phyloP scores from a whole-genome alignment of 2,888 invertebrate species.

The Ectobius pallidus region DNA sequence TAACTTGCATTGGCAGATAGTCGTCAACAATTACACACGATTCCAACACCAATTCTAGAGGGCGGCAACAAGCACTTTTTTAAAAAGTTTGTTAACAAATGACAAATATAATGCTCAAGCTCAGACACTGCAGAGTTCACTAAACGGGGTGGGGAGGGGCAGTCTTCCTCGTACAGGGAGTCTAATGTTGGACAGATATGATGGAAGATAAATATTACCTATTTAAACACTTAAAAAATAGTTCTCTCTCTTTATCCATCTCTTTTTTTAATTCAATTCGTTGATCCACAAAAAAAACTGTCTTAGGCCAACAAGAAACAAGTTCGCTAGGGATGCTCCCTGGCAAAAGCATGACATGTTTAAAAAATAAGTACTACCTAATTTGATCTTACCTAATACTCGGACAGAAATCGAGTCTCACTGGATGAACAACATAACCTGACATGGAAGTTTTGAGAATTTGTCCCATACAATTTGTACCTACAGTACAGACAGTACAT shows the following conservation, averaged over 20 bases:
- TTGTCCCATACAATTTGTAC: too few relatives aligned
- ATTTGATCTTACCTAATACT: not conserved
- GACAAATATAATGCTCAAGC: slow-evolving; percentile 13
- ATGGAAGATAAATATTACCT: not conserved
- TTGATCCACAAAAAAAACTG: slow-evolving; percentile 6
- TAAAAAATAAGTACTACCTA: slow-evolving; percentile 7
- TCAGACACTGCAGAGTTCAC: not conserved
- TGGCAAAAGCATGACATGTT: slow-evolving; percentile 13
- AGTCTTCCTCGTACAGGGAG: not conserved
- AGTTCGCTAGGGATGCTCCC: not conserved
- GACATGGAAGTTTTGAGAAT: too few relatives aligned
- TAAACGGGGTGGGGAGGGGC: not conserved
- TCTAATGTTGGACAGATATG: slow-evolving; percentile 13
- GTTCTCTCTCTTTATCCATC: slow-evolving; percentile 14
- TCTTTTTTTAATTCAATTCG: slow-evolving; percentile 9
- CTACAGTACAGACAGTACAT: too few relatives aligned
- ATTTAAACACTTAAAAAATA: slow-evolving; percentile 29
- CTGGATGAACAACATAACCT: too few relatives aligned
- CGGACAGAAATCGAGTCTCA: too few relatives aligned
- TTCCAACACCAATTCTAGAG: slow-evolving; percentile 23
- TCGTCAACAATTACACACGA: slow-evolving; percentile 22
- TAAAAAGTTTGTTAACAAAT: slow-evolving; percentile 10
- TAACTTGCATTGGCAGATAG: slow-evolving; percentile 26
- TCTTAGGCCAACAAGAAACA: slow-evolving; percentile 29
- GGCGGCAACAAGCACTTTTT: slow-evolving; percentile 23